Conservation (phyloP, 1,140 invertebrate genomes). For the Brachionus paranguensis region DNA sequence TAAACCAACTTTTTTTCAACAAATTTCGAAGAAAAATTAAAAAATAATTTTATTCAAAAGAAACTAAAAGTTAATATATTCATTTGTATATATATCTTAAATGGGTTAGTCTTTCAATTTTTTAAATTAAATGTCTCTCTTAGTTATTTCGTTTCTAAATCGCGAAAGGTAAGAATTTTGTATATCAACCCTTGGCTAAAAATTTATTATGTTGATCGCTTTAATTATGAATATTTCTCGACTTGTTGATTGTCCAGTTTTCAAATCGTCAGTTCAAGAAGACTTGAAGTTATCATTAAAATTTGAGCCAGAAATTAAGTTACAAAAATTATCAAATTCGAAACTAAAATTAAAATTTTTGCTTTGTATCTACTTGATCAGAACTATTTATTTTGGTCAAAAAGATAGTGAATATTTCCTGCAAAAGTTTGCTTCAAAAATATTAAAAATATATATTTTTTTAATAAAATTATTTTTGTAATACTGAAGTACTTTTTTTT, state of each 20-base stretch:
- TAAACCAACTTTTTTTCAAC: neutral
- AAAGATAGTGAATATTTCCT: too few species aligned
- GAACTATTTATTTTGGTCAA: too few species aligned
- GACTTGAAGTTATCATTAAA: neutral
- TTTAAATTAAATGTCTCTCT: conserved; percentile 18
- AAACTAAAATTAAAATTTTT: too few species aligned
- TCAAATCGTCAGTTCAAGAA: neutral
- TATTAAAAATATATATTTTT: too few species aligned
- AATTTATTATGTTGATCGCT: conserved; percentile 28
- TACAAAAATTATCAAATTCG: neutral
- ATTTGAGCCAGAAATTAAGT: neutral
- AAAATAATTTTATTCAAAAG: neutral
- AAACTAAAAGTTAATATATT: conserved; percentile 29
- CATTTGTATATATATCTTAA: conserved; percentile 6
- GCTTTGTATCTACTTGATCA: too few species aligned
- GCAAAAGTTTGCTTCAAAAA: too few species aligned
- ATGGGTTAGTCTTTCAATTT: conserved; percentile 18
- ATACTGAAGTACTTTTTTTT: too few species aligned
- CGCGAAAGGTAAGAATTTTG: neutral
- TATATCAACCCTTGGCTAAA: neutral
- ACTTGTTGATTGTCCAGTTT: neutral
- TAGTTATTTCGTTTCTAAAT: neutral
- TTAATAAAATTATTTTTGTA: too few species aligned
- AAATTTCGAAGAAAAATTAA: neutral
- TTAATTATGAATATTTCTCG: neutral